Conservation (phyloP, 2,113 vertebrate species). For the Bubo bubo region DNA sequence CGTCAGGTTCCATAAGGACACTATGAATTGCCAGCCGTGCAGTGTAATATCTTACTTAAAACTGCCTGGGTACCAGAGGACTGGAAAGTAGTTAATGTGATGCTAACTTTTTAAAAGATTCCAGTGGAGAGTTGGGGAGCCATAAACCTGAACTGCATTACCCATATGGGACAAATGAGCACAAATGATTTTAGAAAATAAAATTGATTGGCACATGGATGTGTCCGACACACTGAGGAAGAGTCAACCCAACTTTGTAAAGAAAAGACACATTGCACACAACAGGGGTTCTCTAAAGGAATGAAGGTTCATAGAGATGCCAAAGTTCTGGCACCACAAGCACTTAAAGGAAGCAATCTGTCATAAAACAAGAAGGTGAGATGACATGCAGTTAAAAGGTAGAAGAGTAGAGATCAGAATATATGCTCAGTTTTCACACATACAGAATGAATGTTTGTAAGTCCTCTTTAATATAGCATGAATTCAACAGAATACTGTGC, state of each 20-base stretch:
- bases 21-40: not conserved
- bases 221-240: not conserved
- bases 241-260: not conserved
- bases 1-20: not conserved
- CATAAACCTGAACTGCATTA: not conserved
- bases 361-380: not conserved
- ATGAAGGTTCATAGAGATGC: accelerated
- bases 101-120: not conserved
- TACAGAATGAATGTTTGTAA: not conserved
- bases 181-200: not conserved
- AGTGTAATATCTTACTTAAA: not conserved
- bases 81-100: not conserved
- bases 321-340: not conserved
- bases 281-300: not conserved
- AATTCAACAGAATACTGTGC: not conserved
- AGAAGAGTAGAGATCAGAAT: not conserved
- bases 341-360: not conserved
- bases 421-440: not conserved
- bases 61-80: not conserved
- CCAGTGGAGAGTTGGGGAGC: not conserved
- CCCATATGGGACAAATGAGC: not conserved
- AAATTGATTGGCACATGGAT: not conserved
- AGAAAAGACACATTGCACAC: not conserved
- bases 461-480: not conserved
- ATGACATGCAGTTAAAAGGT: not conserved